A percentile compares a stretch with the other conserved stretches of the same genome.
phyloP scores from a whole-genome alignment of 2,888 invertebrate genomes.

The Cephus pygmeus region DNA sequence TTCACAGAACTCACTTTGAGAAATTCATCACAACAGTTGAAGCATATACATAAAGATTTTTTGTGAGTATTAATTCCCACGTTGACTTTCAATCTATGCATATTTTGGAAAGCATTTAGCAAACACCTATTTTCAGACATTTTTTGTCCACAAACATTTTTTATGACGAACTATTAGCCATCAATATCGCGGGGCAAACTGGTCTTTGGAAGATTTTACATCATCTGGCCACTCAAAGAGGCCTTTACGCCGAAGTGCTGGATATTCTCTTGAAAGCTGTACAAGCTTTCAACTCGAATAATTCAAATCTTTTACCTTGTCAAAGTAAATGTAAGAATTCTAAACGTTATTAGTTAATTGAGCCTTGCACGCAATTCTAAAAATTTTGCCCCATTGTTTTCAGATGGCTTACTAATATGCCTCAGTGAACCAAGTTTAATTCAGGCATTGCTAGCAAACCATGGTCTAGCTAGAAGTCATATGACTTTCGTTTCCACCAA shows the following conservation, averaged over 20 bases:
- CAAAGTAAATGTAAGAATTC: slow-evolving; percentile 32
- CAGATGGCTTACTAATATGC: slow-evolving; percentile 68
- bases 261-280: slow-evolving; percentile 69
- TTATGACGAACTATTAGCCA: slow-evolving; percentile 74
- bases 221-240: slow-evolving; percentile 68
- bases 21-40: slow-evolving; percentile 46
- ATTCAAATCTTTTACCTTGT: slow-evolving; percentile 41
- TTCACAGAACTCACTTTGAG: slow-evolving; percentile 71
- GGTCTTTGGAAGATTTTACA: slow-evolving; percentile 72
- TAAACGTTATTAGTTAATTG: neutral
- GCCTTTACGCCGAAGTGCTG: slow-evolving; percentile 70
- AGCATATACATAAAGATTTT: slow-evolving; percentile 66
- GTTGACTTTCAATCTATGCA: neutral
- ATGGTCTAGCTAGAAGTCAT: slow-evolving; percentile 62
- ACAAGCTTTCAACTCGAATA: slow-evolving; percentile 39
- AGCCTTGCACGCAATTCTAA: neutral
- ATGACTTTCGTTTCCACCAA: slow-evolving; percentile 69
- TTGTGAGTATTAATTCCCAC: slow-evolving; percentile 57
- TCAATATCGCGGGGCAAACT: slow-evolving; percentile 74
- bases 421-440: slow-evolving; percentile 63
- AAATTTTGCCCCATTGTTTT: slow-evolving; percentile 10
- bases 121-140: slow-evolving; percentile 60
- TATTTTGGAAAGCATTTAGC: neutral
- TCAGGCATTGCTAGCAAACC: slow-evolving; percentile 67
- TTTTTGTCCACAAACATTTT: slow-evolving; percentile 73